phyloP scores from a whole-genome alignment of 2,888 invertebrate genomes.

The Drosophila subsilvestris region DNA sequence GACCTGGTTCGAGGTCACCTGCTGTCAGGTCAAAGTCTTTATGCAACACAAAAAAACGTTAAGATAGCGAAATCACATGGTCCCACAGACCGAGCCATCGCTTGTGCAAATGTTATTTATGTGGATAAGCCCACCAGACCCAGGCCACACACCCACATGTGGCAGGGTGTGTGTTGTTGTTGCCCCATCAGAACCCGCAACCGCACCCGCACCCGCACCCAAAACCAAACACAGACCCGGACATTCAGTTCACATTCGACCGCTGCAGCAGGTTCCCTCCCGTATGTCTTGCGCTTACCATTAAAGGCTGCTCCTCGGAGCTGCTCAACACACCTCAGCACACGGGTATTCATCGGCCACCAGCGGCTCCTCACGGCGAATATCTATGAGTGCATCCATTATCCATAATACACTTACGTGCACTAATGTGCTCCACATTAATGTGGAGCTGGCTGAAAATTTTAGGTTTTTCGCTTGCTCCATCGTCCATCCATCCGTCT shows the following conservation, averaged over 20 bases:
- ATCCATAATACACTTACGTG: conserved; percentile 78
- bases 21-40: conserved; percentile 2
- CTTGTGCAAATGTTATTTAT: conserved; percentile 1
- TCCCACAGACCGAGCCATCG: background rate
- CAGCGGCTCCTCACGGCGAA: conserved; percentile 52
- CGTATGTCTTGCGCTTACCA: background rate
- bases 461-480: conserved; percentile 47
- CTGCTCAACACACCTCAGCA: no score
- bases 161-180: no score
- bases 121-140: background rate
- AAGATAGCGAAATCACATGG: conserved; percentile 2
- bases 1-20: background rate
- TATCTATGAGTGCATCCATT: conserved; percentile 80
- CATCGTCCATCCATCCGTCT: background rate
- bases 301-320: background rate
- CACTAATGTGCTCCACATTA: conserved; percentile 68
- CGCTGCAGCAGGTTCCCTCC: background rate
- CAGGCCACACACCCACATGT: no score
- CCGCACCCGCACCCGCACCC: background rate
- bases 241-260: background rate
- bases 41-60: background rate
- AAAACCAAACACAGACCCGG: background rate
- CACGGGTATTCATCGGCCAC: conserved; percentile 12
- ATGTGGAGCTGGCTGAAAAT: conserved; percentile 69
- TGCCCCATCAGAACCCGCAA: no score